phyloP scores from a whole-genome alignment of 2,888 invertebrate genomes.

The Caenorhabditis sp. region DNA sequence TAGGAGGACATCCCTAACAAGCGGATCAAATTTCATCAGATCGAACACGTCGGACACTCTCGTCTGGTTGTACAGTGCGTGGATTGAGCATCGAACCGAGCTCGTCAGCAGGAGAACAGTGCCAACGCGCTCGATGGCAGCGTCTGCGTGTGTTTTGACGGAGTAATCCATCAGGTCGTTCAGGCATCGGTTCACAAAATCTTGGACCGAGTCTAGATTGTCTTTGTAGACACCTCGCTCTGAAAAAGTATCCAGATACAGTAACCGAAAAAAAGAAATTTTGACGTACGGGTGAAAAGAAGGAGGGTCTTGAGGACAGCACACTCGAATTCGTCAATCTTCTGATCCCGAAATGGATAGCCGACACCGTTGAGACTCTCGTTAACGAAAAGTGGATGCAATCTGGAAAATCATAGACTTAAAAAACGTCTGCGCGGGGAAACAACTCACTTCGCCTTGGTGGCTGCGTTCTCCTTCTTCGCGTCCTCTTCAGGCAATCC shows the following conservation, averaged over 20 bases:
- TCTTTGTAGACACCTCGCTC: conserved; percentile 61
- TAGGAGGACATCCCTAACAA: conserved; percentile 68
- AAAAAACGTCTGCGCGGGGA: background rate
- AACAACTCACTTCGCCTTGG: conserved; percentile 67
- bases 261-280: too few relatives aligned
- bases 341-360: conserved; percentile 56
- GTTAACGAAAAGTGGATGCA: conserved; percentile 66
- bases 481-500: conserved; percentile 67
- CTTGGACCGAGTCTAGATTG: conserved; percentile 14
- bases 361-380: conserved; percentile 66
- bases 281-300: conserved; percentile 63
- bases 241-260: conserved; percentile 45
- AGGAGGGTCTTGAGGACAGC: conserved; percentile 68
- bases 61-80: conserved; percentile 69
- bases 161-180: conserved; percentile 63
- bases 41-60: conserved; percentile 70
- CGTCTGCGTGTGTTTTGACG: conserved; percentile 45
- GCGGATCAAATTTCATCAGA: conserved; percentile 72
- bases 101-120: conserved; percentile 66
- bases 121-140: conserved; percentile 67
- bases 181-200: conserved; percentile 47
- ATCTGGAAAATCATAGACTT: conserved; percentile 64
- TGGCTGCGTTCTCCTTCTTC: conserved; percentile 47
- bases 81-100: conserved; percentile 69
- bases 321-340: conserved; percentile 67